phyloP scores from a whole-genome alignment of 2,113 vertebrate species.

The Himantopus leucocephalus region DNA sequence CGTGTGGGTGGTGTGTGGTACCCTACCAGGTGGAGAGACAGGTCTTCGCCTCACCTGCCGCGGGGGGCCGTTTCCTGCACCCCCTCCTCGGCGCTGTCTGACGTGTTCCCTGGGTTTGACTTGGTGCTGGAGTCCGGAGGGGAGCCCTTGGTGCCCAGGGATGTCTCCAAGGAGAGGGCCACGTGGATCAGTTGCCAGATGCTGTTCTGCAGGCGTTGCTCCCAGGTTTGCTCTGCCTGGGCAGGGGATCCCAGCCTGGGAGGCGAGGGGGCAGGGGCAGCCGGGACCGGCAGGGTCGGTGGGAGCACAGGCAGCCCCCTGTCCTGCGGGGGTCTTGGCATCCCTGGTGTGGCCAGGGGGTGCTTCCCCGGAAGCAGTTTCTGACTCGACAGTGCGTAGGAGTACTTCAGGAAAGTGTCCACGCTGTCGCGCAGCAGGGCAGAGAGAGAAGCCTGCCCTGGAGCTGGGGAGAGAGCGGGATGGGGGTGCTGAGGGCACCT shows the following conservation, averaged over 20 bases:
- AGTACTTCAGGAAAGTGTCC: not conserved
- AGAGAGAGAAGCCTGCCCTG: not conserved
- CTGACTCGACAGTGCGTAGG: not conserved
- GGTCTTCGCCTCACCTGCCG: conserved; percentile 36
- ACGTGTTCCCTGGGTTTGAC: fast-evolving
- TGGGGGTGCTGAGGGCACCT: not conserved
- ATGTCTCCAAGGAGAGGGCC: not conserved
- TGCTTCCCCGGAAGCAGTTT: fast-evolving
- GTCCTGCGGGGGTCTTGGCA: fast-evolving
- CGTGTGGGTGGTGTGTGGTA: fast-evolving
- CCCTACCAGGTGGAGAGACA: fast-evolving
- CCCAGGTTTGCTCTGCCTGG: not conserved
- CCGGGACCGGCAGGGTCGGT: fast-evolving
- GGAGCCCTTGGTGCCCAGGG: not conserved
- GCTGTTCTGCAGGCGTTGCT: not conserved
- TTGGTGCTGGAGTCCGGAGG: not conserved
- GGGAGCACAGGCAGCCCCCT: fast-evolving
- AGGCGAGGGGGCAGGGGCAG: not conserved
- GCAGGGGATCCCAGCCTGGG: not conserved
- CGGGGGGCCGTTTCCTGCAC: fast-evolving
- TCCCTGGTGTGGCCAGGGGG: fast-evolving
- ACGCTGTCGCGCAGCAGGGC: not conserved
- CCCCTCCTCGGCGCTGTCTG: not conserved
- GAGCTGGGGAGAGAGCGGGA: not conserved
- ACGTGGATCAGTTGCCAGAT: not conserved